These are phyloP conservation scores for Helicoverpa assulta DNA, from an alignment of 2,888 invertebrate genomes.

Conservation along the genomic window DNA sequence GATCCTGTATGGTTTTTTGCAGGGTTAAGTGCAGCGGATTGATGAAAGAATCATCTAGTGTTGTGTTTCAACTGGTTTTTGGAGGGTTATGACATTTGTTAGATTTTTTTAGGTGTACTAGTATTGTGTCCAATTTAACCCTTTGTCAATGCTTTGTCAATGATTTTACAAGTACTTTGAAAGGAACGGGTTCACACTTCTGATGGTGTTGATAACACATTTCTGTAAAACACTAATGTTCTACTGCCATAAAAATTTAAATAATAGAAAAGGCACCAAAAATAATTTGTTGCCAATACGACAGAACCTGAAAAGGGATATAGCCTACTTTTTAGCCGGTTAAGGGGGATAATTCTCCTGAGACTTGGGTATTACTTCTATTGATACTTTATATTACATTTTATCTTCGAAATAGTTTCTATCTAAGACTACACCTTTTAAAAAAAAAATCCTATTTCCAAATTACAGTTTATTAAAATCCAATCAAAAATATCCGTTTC, in stretches of 20 bases:
- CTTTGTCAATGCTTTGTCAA: conserved; percentile 22
- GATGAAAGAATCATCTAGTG: conserved; percentile 62
- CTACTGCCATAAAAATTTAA: too few relatives aligned
- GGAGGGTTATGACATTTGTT: conserved; percentile 61
- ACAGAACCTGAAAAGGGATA: too few relatives aligned
- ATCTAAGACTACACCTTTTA: too few relatives aligned
- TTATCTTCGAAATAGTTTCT: too few relatives aligned
- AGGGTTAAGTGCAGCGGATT: conserved; percentile 61
- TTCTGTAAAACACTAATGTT: too few relatives aligned
- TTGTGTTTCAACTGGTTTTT: conserved; percentile 64
- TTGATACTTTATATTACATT: too few relatives aligned
- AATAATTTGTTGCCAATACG: too few relatives aligned
- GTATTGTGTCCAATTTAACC: conserved; percentile 5
- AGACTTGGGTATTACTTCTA: too few relatives aligned
- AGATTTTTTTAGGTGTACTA: conserved; percentile 35
- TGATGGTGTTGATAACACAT: not conserved
- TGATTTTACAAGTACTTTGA: conserved; percentile 2
- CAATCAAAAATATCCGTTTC: conserved; percentile 40
- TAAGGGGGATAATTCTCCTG: too few relatives aligned
- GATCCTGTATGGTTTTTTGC: conserved; percentile 58
- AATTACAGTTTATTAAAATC: conserved; percentile 36
- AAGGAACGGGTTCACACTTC: not conserved
- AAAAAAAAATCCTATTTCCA: not conserved
- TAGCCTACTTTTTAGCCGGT: too few relatives aligned
- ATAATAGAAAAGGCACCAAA: too few relatives aligned